Base-by-base conservation (phyloP, 2,113 vertebrate species). In the Stegastes partitus region DNA sequence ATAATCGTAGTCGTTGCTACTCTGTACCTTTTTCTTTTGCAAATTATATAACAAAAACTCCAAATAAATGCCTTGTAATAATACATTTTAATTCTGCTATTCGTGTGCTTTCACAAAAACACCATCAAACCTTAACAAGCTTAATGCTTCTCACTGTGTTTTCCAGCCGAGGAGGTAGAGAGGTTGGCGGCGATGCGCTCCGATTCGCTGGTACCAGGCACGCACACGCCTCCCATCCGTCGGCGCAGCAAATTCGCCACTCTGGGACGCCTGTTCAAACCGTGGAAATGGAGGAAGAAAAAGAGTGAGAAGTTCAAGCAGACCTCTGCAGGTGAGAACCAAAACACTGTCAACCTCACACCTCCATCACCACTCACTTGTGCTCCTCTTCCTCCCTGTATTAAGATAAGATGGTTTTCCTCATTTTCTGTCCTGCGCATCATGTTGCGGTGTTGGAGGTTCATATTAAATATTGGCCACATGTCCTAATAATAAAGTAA, bases 261-360 rank as follows among this genome's bases (percentile, higher is more conserved):
- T 28, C 92, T 99, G 0, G 98, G 98, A 11, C 96, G 97, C 78
- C 91, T 99, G 81, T 99, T 99, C 87, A 99, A 99, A 85, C 98
- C 98, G 3, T 99, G 98, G 98, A 99, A 99, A 74, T 99, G 98
- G 98, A 96, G 98, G 90, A 99, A 99, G 96, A 99, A 99, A 95
- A 99, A 99, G 94, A 99, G 98, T 1, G 98, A 99, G 81, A 98
- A 97, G 91, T 99, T 99, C 86, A 98, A 99, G 87, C 98, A 99
- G 87, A 99, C 98, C 0, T 99, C 98, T 65, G 98, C 97, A 86
- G 98, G 98, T 99, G 94, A 93, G 90, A 45, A 22, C 7, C 7
- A 5, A 53, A 45, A 28, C n/a, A 25, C 57, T 26, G 61, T 11
- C 5, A 39, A 66, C 58, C 25, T n/a, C 34, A 5, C 66, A 50